These are phyloP conservation scores for Pemphredon lugubris DNA, from an alignment of 2,888 invertebrate genomes.

Conservation along the genomic window DNA sequence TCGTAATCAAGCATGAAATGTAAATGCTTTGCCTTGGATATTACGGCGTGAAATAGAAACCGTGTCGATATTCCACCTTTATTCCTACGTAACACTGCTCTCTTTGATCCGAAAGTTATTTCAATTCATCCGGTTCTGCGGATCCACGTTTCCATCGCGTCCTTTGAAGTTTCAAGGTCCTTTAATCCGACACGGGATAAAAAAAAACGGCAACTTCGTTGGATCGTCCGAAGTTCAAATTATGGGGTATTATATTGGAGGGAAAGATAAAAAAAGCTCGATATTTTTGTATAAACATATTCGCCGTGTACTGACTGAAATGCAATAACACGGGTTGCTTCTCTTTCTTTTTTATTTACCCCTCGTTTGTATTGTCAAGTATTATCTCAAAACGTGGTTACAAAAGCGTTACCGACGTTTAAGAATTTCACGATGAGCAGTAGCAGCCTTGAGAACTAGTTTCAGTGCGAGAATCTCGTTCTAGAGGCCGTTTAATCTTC, in stretches of 20 bases:
- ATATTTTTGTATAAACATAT: too few relatives aligned
- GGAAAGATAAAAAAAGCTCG: too few relatives aligned
- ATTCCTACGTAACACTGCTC: not conserved
- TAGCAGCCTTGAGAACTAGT: constrained; percentile 30
- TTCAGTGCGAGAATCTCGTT: constrained; percentile 17
- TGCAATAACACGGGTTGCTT: too few relatives aligned
- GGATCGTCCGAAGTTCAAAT: too few relatives aligned
- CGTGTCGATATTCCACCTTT: not conserved
- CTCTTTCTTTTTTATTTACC: too few relatives aligned
- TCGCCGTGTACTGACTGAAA: too few relatives aligned
- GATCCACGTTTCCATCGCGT: too few relatives aligned
- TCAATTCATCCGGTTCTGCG: not conserved
- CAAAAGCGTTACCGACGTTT: not conserved
- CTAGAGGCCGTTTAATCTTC: constrained; percentile 18
- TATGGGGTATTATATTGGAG: too few relatives aligned
- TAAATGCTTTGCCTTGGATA: constrained; percentile 7
- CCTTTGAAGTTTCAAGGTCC: too few relatives aligned
- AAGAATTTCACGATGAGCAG: constrained; percentile 14
- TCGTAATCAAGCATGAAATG: constrained; percentile 18
- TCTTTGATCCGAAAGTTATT: not conserved
- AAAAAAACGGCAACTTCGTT: too few relatives aligned
- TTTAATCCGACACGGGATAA: too few relatives aligned
- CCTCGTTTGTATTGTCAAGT: too few relatives aligned
- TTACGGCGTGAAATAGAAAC: not conserved
- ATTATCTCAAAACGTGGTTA: not conserved